A percentile compares a stretch with the other conserved stretches of the same genome.
Conservation (phyloP, 2,113 vertebrate species). For the Alligator sinensis region DNA sequence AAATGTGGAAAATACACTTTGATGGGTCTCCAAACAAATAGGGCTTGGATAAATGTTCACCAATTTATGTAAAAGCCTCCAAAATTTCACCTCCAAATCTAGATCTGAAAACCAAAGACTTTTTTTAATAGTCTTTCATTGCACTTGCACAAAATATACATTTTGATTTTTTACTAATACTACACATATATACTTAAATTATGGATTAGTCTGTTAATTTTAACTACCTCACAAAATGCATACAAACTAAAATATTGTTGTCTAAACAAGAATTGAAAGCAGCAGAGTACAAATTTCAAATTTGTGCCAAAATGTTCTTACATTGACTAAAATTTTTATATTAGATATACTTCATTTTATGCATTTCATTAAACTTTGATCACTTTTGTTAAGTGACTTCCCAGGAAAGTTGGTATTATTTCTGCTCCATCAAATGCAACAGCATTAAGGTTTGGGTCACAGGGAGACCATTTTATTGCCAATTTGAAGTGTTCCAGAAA, state of each 20-base stretch:
- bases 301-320: slow-evolving; percentile 70
- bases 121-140: slow-evolving; percentile 17
- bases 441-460: slow-evolving; percentile 49
- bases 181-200: slow-evolving; percentile 63
- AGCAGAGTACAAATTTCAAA: slow-evolving; percentile 67
- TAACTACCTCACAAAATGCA: slow-evolving; percentile 69
- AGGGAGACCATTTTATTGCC: slow-evolving; percentile 65
- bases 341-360: slow-evolving; percentile 28
- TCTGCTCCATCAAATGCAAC: slow-evolving; percentile 59
- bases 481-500: slow-evolving; percentile 43
- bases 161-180: slow-evolving; percentile 26
- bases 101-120: slow-evolving; percentile 7
- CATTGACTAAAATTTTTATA: slow-evolving; percentile 65
- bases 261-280: slow-evolving; percentile 62
- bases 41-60: not conserved
- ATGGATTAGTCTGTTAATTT: slow-evolving; percentile 49
- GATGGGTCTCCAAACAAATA: not conserved
- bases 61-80: not conserved
- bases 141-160: slow-evolving; percentile 34
- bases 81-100: not conserved
- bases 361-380: slow-evolving; percentile 24
- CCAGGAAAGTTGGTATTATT: slow-evolving; percentile 5
- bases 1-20: not conserved
- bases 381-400: not conserved
- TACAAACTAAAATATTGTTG: slow-evolving; percentile 62